Percentiles rank a stretch among this genome's conserved stretches.
Evolutionary conservation across 2,113 vertebrate genomes (phyloP).

Genomic region (Corythoichthys intestinalis): DNA sequence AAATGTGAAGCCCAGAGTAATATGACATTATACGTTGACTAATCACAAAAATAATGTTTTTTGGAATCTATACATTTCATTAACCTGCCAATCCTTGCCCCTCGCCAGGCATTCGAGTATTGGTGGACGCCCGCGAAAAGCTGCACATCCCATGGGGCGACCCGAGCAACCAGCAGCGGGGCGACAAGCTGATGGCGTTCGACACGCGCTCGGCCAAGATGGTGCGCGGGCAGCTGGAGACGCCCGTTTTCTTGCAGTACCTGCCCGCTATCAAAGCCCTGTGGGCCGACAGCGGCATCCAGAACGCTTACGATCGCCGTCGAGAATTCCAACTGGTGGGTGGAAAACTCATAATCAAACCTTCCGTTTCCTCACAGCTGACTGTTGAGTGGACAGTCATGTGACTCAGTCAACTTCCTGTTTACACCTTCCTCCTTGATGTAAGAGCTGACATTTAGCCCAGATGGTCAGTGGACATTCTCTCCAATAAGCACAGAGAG

Average conservation of each 20-base stretch:
- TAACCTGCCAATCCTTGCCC: neutral
- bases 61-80: neutral
- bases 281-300: conserved; percentile 89
- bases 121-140: conserved; percentile 96
- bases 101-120: conserved; percentile 83
- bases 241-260: conserved; percentile 77
- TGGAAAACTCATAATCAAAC: neutral
- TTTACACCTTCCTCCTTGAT: conserved; percentile 52
- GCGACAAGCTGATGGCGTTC: conserved; percentile 87
- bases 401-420: conserved; percentile 63
- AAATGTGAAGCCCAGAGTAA: too few relatives aligned
- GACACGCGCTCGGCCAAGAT: conserved; percentile 83
- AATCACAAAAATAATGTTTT: too few relatives aligned
- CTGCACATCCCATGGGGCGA: conserved; percentile 97
- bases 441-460: conserved; percentile 21
- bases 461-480: neutral
- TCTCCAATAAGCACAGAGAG: conserved; percentile 4
- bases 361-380: conserved; percentile 13
- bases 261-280: conserved; percentile 81
- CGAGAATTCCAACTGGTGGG: conserved; percentile 97
- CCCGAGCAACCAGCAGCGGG: conserved; percentile 78
- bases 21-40: too few relatives aligned
- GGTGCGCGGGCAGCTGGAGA: conserved; percentile 85
- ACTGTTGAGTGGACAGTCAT: conserved; percentile 39
- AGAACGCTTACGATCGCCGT: conserved; percentile 91